A percentile compares a stretch with the other conserved stretches of the same genome.
Conservation (phyloP, 2,113 vertebrate species). For the Artemisiospiza belli region DNA sequence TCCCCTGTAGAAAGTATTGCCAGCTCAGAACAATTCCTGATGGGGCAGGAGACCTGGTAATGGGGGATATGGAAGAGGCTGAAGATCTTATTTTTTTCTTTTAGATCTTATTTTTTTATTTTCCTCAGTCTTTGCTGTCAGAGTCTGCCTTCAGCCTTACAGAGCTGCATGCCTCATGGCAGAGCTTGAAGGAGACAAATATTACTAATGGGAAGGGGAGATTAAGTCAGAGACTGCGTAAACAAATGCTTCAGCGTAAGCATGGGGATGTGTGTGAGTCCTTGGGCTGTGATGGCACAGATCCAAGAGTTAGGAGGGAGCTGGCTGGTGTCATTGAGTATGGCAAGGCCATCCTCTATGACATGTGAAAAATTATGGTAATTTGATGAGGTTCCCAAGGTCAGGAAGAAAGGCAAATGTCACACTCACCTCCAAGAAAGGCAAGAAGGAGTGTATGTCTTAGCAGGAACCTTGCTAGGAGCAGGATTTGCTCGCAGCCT, state of each 20-base stretch:
- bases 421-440: neutral
- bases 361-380: neutral
- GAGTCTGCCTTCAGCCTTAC: neutral
- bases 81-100: neutral
- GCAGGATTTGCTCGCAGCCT: neutral
- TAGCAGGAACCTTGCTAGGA: neutral
- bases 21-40: neutral
- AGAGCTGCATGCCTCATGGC: neutral
- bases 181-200: neutral
- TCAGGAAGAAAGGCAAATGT: conserved; percentile 4
- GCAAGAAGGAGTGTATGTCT: neutral
- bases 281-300: neutral
- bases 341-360: neutral
- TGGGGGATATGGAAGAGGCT: neutral
- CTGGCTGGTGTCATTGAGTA: neutral
- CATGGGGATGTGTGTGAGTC: neutral
- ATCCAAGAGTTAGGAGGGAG: neutral
- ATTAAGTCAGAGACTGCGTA: neutral
- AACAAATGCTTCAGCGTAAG: neutral
- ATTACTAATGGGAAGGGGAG: neutral
- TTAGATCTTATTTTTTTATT: neutral
- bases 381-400: neutral
- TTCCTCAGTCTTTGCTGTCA: neutral
- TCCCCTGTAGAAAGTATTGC: neutral
- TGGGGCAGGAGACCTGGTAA: neutral